These are phyloP conservation scores for Lepidurus apus DNA, from an alignment of 1,140 invertebrate genomes.

Conservation along the genomic window DNA sequence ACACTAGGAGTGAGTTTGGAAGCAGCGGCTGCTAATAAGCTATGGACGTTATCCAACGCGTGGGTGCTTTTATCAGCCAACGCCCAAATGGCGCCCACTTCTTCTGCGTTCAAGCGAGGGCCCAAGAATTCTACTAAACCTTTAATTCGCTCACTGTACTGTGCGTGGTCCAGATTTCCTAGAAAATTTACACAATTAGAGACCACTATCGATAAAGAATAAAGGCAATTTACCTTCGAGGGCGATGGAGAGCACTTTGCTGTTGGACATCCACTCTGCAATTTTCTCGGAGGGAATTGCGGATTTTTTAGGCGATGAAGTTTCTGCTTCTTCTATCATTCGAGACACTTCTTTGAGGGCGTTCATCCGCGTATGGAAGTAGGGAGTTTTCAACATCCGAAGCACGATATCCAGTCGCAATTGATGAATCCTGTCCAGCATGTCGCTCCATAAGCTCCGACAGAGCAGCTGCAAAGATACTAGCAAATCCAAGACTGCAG, in stretches of 20 bases:
- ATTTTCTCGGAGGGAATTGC: conserved; percentile 46
- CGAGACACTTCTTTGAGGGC: conserved; percentile 50
- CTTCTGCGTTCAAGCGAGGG: conserved; percentile 48
- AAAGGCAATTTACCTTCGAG: conserved; percentile 44
- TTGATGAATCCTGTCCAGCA: conserved; percentile 46
- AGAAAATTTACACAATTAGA: neutral
- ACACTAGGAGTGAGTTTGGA: conserved; percentile 50
- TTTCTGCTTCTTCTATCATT: conserved; percentile 49
- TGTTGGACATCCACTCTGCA: conserved; percentile 51
- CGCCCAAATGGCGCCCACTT: conserved; percentile 51
- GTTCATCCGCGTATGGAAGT: conserved; percentile 55
- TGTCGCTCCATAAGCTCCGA: conserved; percentile 47
- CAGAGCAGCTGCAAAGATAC: conserved; percentile 49
- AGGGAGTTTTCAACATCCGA: conserved; percentile 51
- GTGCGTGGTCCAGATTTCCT: conserved; percentile 53
- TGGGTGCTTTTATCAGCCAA: conserved; percentile 49
- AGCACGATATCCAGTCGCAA: conserved; percentile 49
- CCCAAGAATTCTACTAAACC: conserved; percentile 50
- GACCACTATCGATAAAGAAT: neutral
- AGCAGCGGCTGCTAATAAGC: conserved; percentile 51
- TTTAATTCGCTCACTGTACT: conserved; percentile 54
- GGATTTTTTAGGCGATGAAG: conserved; percentile 41
- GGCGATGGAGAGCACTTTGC: conserved; percentile 49
- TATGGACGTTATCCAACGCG: conserved; percentile 53
- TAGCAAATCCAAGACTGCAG: conserved; percentile 49